phyloP scores from a whole-genome alignment of 1,140 invertebrate species.

The Conopomorpha cramerella region DNA sequence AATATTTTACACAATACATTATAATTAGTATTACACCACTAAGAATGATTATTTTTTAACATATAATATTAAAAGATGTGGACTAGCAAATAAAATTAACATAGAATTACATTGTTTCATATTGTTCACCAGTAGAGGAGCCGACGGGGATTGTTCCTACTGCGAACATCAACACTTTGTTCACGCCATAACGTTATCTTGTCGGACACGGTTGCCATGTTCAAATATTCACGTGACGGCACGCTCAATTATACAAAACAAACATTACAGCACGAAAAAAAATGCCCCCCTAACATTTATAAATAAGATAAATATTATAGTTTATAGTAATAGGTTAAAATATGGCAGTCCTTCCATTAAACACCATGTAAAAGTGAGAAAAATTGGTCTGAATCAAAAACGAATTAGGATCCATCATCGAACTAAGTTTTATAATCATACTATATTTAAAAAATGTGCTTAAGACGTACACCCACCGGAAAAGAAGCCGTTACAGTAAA shows the following conservation, averaged over 20 bases:
- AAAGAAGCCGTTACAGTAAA: constrained; percentile 53
- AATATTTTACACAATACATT: constrained; percentile 56
- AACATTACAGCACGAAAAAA: no score
- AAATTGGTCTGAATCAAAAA: constrained; percentile 51
- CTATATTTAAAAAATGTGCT: constrained; percentile 12
- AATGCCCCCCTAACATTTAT: not conserved
- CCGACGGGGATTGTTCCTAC: no score
- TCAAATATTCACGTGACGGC: no score
- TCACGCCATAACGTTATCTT: no score
- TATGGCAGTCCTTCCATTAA: constrained; percentile 48
- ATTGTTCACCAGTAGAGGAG: no score
- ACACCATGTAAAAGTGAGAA: constrained; percentile 47
- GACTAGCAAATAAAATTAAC: constrained; percentile 56
- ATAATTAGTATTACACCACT: constrained; percentile 56
- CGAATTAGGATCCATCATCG: constrained; percentile 26
- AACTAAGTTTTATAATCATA: constrained; percentile 42
- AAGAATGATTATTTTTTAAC: constrained; percentile 55
- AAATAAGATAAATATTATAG: constrained; percentile 10
- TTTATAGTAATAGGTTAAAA: constrained; percentile 34
- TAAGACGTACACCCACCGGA: constrained; percentile 35
- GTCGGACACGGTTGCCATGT: no score
- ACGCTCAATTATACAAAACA: no score
- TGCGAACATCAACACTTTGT: no score
- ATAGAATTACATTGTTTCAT: no score
- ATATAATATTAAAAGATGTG: constrained; percentile 47